These are phyloP conservation scores for Hypselothyrea guttata DNA, from an alignment of 2,888 invertebrate genomes.

Conservation along the genomic window DNA sequence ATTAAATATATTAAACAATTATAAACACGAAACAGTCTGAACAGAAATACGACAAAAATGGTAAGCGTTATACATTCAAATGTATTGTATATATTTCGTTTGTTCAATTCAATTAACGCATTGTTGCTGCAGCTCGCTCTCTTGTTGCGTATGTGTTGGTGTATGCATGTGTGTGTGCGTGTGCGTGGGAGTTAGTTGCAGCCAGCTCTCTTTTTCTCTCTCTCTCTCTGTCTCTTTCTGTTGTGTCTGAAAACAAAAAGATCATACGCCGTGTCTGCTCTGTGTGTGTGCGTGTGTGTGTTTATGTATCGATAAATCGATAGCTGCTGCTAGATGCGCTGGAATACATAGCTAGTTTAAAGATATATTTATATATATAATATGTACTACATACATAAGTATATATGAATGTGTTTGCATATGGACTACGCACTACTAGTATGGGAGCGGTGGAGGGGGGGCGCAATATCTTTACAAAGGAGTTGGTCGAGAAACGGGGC, in stretches of 20 bases:
- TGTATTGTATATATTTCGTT: conserved; percentile 56
- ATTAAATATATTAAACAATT: neutral
- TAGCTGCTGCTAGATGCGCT: conserved; percentile 57
- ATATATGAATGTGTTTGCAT: conserved; percentile 71
- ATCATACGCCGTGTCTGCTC: conserved; percentile 48
- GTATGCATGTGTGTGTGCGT: conserved; percentile 21
- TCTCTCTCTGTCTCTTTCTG: too few relatives aligned
- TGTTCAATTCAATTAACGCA: conserved; percentile 37
- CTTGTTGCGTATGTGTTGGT: conserved; percentile 31
- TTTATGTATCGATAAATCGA: conserved; percentile 24
- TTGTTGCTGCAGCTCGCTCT: conserved; percentile 47
- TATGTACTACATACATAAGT: conserved; percentile 55
- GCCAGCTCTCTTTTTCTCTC: too few relatives aligned
- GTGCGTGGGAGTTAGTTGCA: conserved; percentile 21
- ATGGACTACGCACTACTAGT: conserved; percentile 66
- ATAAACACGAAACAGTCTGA: conserved; percentile 28
- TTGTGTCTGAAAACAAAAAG: conserved; percentile 70
- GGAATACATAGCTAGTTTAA: conserved; percentile 72
- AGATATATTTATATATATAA: conserved; percentile 52
- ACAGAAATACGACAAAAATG: conserved; percentile 56
- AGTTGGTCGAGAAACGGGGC: conserved; percentile 19
- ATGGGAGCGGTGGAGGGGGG: conserved; percentile 20
- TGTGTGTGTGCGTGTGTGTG: conserved; percentile 15
- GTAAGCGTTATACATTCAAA: conserved; percentile 76
- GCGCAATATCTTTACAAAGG: conserved; percentile 57